Evolutionary conservation across 1,140 invertebrate species (phyloP).

Genomic region (Heterodera schachtii): DNA sequence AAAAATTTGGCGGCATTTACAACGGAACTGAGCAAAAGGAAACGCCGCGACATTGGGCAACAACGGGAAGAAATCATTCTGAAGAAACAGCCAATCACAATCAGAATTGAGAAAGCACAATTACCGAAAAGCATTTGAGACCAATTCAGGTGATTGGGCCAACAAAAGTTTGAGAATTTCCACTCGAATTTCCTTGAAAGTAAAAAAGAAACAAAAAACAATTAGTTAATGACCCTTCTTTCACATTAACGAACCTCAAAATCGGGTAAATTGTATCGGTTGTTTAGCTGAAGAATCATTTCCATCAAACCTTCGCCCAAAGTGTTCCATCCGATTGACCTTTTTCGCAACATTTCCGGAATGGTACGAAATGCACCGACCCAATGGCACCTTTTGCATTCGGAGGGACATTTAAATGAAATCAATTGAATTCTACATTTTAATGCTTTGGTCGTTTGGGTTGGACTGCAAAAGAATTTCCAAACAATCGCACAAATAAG

Average conservation of each 20-base stretch:
- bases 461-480: neutral
- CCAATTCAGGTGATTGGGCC: constrained; percentile 24
- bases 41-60: constrained; percentile 22
- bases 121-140: constrained; percentile 8
- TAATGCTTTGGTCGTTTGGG: neutral
- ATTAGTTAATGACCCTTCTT: no score
- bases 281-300: constrained; percentile 8
- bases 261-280: constrained; percentile 15
- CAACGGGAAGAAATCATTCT: constrained; percentile 9
- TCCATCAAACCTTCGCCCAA: constrained; percentile 14
- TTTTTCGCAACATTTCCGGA: constrained; percentile 8
- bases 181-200: constrained; percentile 1
- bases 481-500: constrained; percentile 27
- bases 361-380: constrained; percentile 14
- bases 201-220: neutral
- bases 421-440: neutral
- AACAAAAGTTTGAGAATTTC: constrained; percentile 24
- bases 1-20: constrained; percentile 26
- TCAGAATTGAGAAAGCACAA: neutral
- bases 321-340: constrained; percentile 17
- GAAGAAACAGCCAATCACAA: neutral
- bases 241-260: constrained; percentile 9
- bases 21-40: constrained; percentile 10
- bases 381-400: constrained; percentile 8
- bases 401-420: neutral